phyloP scores from a whole-genome alignment of 2,113 vertebrate genomes.

The Ovibos moschatus region DNA sequence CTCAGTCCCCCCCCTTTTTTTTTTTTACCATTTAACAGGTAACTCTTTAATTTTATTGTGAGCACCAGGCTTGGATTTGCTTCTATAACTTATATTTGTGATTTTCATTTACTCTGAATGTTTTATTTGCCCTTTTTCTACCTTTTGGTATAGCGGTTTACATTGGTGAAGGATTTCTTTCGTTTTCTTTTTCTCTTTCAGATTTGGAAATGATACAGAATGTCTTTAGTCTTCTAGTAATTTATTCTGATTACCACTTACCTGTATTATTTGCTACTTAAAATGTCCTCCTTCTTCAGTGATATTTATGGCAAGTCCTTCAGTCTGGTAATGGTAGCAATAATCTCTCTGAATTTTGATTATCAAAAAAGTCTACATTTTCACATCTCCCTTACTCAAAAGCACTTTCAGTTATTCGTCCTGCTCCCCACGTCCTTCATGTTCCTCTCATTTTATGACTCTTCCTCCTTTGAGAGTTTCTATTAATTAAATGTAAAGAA shows the following conservation, averaged over 20 bases:
- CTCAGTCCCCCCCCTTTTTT: background rate
- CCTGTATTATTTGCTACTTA: background rate
- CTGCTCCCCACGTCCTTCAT: fast-evolving
- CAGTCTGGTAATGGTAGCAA: background rate
- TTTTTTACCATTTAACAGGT: background rate
- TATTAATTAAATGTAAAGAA: background rate
- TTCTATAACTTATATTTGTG: background rate
- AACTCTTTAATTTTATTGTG: background rate
- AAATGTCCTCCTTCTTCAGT: background rate
- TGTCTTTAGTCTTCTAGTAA: background rate
- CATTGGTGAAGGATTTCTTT: background rate
- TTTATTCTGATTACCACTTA: background rate
- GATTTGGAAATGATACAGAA: background rate
- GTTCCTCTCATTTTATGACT: no score
- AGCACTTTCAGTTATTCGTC: background rate
- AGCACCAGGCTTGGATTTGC: background rate
- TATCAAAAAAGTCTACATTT: background rate
- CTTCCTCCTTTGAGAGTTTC: background rate
- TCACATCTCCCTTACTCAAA: background rate
- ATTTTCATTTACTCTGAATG: background rate
- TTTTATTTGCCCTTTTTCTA: background rate
- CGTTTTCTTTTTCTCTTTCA: background rate
- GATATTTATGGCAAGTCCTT: background rate
- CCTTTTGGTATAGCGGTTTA: background rate
- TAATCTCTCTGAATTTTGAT: background rate